Conservation (phyloP, 37 sponge, comb jelly and placozoan species). For the Ianthella basta region DNA sequence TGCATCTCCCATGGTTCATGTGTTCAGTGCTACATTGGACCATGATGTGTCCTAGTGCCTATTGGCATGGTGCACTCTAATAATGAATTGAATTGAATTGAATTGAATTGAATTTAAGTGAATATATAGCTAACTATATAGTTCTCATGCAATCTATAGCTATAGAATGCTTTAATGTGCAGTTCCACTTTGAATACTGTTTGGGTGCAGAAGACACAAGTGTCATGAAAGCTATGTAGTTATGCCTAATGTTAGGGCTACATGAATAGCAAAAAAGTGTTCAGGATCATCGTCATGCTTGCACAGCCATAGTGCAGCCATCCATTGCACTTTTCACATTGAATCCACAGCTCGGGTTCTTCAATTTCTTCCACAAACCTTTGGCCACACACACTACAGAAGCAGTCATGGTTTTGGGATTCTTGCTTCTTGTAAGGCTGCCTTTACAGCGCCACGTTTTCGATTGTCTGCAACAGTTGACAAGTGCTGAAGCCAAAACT, state of each 20-base stretch:
- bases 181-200: too few species aligned
- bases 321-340: not conserved
- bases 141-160: too few species aligned
- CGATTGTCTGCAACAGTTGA: conserved; percentile 40
- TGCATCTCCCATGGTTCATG: too few species aligned
- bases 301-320: conserved; percentile 2
- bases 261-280: conserved; percentile 1
- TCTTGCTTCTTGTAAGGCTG: conserved; percentile 30
- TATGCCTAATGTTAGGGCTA: not conserved
- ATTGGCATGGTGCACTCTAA: too few species aligned
- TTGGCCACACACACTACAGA: conserved; percentile 2
- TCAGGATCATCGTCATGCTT: not conserved
- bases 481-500: conserved; percentile 55
- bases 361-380: not conserved
- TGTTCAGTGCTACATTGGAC: too few species aligned
- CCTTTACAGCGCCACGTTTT: conserved; percentile 52
- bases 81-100: too few species aligned
- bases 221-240: not conserved
- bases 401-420: not conserved
- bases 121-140: too few species aligned
- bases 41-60: too few species aligned
- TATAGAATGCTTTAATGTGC: too few species aligned
- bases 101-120: too few species aligned
- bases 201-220: too few species aligned
- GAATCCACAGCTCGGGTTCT: not conserved